A percentile compares a stretch with the other conserved stretches of the same genome.
These are phyloP conservation scores for Urosaurus nigricauda DNA, from an alignment of 2,797 vertebrate genomes.

Conservation along the genomic window DNA sequence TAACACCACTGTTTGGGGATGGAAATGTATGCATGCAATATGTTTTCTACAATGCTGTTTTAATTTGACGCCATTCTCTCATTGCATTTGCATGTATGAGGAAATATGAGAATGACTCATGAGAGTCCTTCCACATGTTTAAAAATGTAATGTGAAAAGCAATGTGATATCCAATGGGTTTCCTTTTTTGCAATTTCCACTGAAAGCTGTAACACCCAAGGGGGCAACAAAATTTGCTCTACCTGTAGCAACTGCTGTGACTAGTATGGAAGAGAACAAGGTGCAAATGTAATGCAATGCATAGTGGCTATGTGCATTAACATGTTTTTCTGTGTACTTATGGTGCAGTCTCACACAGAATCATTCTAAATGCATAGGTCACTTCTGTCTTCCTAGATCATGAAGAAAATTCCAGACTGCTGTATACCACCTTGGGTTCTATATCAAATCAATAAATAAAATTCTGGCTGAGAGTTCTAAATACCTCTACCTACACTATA, in stretches of 20 bases:
- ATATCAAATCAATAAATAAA: too few relatives aligned
- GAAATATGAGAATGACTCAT: background rate
- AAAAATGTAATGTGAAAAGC: background rate
- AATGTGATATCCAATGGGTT: background rate
- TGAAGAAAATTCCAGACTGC: too few relatives aligned
- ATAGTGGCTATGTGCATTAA: too few relatives aligned
- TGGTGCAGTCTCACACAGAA: too few relatives aligned
- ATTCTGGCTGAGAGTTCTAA: too few relatives aligned
- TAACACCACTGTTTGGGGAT: background rate
- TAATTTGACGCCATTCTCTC: background rate
- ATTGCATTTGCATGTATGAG: background rate
- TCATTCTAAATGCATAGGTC: too few relatives aligned
- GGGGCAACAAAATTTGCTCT: constrained; percentile 19
- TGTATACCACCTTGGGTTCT: too few relatives aligned
- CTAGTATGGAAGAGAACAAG: too few relatives aligned
- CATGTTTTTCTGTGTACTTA: too few relatives aligned
- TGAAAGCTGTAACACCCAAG: constrained; percentile 52
- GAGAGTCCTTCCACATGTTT: constrained; percentile 8
- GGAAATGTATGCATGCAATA: background rate
- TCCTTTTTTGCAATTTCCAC: constrained; percentile 35
- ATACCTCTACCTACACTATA: too few relatives aligned
- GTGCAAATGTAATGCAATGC: too few relatives aligned
- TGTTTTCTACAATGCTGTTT: background rate
- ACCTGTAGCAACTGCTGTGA: background rate
- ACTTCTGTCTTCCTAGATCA: too few relatives aligned